Conservation (phyloP, 2,797 vertebrate species). For the Spinus pinus region DNA sequence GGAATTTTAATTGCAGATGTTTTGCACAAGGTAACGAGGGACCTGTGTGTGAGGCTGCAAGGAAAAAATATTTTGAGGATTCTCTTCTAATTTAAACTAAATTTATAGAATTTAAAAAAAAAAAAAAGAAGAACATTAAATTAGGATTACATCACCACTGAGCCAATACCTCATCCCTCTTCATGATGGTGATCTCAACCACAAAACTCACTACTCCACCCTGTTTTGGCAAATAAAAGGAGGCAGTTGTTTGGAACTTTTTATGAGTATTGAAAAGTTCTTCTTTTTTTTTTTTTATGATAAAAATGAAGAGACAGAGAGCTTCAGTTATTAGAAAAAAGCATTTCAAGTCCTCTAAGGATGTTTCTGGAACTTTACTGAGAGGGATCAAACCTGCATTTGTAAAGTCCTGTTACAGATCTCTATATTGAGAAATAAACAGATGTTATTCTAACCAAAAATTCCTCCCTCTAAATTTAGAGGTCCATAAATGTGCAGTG, state of each 20-base stretch:
- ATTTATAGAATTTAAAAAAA: not conserved
- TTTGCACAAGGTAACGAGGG: not conserved
- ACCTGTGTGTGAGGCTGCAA: not conserved
- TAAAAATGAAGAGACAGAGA: not conserved
- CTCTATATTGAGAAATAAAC: not conserved
- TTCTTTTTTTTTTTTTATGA: not conserved
- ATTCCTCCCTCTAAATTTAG: not conserved
- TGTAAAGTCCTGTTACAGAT: not conserved
- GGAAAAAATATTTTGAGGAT: not conserved
- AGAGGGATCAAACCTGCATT: not conserved
- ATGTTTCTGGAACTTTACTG: not conserved
- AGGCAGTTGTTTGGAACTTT: not conserved
- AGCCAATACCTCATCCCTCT: not conserved
- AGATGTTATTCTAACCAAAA: not conserved
- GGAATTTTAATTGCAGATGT: not conserved
- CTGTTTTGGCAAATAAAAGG: not conserved
- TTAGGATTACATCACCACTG: not conserved
- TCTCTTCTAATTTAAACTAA: not conserved
- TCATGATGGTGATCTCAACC: not conserved
- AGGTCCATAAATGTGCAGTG: not conserved
- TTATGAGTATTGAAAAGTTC: not conserved
- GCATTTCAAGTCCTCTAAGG: not conserved
- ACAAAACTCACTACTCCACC: constrained; percentile 13
- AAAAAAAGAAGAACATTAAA: not conserved
- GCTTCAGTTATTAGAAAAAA: not conserved